These are phyloP conservation scores for Parotocinclus haroldoi DNA, from an alignment of 2,797 vertebrate genomes.

Conservation along the genomic window DNA sequence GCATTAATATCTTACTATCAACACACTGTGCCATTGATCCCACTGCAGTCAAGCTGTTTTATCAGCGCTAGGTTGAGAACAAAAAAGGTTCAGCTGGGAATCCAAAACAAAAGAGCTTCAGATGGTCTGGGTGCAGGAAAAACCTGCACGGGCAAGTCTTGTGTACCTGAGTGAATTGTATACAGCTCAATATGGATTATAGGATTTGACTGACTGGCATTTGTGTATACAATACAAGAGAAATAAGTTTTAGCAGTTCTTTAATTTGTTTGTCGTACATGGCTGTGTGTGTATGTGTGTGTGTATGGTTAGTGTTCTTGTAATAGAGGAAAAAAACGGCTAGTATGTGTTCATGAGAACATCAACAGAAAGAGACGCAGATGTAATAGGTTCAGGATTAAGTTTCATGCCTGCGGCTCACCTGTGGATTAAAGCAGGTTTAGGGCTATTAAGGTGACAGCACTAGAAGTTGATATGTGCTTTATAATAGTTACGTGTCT, in stretches of 20 bases:
- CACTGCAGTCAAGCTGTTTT: constrained; percentile 22
- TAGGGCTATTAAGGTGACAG: constrained; percentile 33
- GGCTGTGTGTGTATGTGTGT: constrained; percentile 31
- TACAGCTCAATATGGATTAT: constrained; percentile 20
- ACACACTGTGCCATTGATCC: constrained; percentile 11
- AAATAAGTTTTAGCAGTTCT: constrained; percentile 53
- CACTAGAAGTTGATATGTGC: constrained; percentile 14
- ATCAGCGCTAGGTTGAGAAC: constrained; percentile 31
- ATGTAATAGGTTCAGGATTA: constrained; percentile 31
- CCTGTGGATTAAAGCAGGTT: constrained; percentile 24
- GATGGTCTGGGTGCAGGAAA: constrained; percentile 22
- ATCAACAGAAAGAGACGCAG: constrained; percentile 18
- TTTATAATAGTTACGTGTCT: no score
- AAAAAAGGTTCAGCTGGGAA: constrained; percentile 30
- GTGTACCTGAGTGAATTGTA: constrained; percentile 20
- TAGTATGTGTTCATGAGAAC: constrained; percentile 17
- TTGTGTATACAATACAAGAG: constrained; percentile 60
- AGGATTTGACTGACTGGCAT: constrained; percentile 61
- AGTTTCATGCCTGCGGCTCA: constrained; percentile 38
- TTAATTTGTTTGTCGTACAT: constrained; percentile 57
- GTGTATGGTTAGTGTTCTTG: constrained; percentile 1
- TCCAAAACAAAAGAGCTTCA: constrained; percentile 26
- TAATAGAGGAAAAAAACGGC: no score
- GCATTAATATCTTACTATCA: constrained; percentile 25
- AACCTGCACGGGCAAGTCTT: constrained; percentile 34